Evolutionary conservation across 2,797 vertebrate genomes (phyloP).

Genomic region (Brachyrhaphis roseni): DNA sequence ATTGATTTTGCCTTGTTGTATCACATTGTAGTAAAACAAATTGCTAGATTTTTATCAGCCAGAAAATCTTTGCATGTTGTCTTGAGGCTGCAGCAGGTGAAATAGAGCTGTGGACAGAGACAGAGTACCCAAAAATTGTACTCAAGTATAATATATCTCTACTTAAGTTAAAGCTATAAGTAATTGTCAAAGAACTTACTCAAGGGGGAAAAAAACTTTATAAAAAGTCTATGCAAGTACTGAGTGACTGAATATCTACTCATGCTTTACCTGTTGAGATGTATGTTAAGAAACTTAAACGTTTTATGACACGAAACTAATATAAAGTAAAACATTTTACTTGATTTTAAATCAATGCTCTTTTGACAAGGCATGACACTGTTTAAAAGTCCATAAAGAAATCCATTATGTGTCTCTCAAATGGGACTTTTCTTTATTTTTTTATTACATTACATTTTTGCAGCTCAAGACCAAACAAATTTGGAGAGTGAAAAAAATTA

Average conservation of each 20-base stretch:
- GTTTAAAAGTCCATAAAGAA: not conserved
- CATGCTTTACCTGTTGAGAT: not conserved
- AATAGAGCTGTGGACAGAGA: not conserved
- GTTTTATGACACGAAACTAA: not conserved
- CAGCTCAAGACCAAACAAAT: not conserved
- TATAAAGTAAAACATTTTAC: not conserved
- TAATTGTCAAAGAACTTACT: not conserved
- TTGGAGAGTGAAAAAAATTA: not conserved
- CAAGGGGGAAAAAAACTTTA: not conserved
- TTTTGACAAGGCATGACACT: not conserved
- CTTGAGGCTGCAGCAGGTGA: not conserved
- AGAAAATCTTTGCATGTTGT: not conserved
- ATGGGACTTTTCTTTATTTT: not conserved
- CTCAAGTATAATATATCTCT: not conserved
- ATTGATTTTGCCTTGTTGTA: not conserved
- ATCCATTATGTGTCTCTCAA: not conserved
- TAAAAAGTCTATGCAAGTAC: not conserved
- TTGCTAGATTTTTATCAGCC: not conserved
- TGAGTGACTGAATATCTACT: not conserved
- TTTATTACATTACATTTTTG: not conserved
- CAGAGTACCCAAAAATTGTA: not conserved
- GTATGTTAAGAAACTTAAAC: not conserved
- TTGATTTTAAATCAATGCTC: not conserved
- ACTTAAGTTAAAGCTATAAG: not conserved
- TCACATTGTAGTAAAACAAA: not conserved